Evolutionary conservation across 2,888 invertebrate species (phyloP), one percentile per base, ranked within the genome.

Genomic region (Hydroisotoma schaefferi): DNA sequence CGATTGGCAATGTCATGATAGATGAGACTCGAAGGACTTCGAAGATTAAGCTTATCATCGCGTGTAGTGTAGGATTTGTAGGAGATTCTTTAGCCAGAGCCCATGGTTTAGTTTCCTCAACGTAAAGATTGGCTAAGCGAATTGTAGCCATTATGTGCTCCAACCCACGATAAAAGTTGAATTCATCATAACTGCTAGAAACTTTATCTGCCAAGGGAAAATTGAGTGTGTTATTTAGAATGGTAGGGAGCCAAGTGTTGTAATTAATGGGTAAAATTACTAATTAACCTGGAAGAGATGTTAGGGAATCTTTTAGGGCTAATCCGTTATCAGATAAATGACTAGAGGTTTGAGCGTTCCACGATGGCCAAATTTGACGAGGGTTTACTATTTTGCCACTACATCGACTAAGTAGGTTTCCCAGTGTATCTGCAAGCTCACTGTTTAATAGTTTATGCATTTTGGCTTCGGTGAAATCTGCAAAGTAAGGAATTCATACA

Each of bases 71-170:
- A 51, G 82, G 80, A 23, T 80, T 76, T 15, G 74, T 67, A 25
- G 76, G 74, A 2, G 68, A 55, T 10, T 80, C 75, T 74, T 89
- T 88, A 55, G 81, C 83, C 61, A 97, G 80, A 69, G 86, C 83
- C 98, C 98, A 99, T 0, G 97, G 97, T 76, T 88, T 86, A 71
- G 85, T 82, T 2, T 85, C 80, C 74, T 95, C 89, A 73, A 98
- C 87, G 81, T 94, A 90, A 62, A 84, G 79, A 80, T 99, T 98
- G 20, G 90, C 86, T 27, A 83, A 78, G 74, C 88, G 87, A 12
- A 95, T 78, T 0, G 85, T 82, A 12, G 82, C 79, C 77, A 94
- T 85, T 1, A 90, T 83, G 0, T 82, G 80, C 75, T 94, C 91
- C 0, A 89, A 85, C 0, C 84, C 91, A 77, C 86, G 85, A 80